Conservation (phyloP, 2,113 vertebrate genomes). For the Ciconia maguari region DNA sequence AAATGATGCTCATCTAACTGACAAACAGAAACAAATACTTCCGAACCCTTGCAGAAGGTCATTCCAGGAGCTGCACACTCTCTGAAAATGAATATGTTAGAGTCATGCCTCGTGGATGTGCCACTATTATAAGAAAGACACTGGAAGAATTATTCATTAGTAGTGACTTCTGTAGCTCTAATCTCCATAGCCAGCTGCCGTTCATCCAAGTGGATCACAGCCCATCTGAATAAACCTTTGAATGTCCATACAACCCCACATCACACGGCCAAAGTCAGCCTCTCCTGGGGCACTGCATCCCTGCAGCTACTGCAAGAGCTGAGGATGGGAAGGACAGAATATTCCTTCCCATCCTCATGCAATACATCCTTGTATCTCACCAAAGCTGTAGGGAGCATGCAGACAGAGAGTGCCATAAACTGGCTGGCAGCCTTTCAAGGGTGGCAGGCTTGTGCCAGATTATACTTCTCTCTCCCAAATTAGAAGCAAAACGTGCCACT, state of each 20-base stretch:
- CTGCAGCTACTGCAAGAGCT: not conserved
- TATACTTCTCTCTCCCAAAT: conserved; percentile 6
- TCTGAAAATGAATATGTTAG: not conserved
- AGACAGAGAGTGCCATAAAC: not conserved
- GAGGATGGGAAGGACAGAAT: not conserved
- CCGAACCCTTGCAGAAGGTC: not conserved
- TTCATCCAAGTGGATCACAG: not conserved
- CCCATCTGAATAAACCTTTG: not conserved
- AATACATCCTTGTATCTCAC: not conserved
- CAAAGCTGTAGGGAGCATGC: not conserved
- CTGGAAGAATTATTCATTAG: conserved; percentile 14
- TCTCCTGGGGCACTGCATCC: not conserved
- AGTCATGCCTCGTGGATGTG: not conserved
- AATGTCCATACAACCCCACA: not conserved
- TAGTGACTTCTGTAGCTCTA: not conserved
- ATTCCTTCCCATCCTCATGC: not conserved
- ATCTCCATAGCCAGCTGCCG: not conserved
- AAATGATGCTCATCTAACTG: not conserved
- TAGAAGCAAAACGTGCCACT: conserved; percentile 61
- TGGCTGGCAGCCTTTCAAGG: conserved; percentile 42
- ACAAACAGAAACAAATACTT: not conserved
- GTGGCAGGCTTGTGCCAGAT: conserved; percentile 49
- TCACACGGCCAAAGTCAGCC: not conserved
- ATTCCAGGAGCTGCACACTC: not conserved
- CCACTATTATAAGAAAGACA: not conserved